Conservation (phyloP, 2,888 invertebrate species). For the Amiota mariae region DNA sequence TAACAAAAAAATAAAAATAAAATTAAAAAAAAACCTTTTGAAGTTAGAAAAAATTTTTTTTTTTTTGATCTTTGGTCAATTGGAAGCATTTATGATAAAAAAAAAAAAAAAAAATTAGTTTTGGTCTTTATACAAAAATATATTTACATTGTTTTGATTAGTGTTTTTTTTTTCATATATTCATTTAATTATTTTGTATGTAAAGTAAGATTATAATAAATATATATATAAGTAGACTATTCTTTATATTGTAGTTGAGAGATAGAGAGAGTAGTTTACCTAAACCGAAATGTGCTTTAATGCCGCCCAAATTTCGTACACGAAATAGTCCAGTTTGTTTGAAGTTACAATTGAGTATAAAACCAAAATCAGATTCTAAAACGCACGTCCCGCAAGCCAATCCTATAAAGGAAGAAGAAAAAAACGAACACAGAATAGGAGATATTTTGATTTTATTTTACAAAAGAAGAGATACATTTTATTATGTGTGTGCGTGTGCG, state of each 20-base stretch:
- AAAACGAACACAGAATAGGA: constrained; percentile 72
- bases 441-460: constrained; percentile 54
- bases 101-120: neutral
- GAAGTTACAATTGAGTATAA: constrained; percentile 93
- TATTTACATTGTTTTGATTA: constrained; percentile 17
- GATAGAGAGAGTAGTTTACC: constrained; percentile 77
- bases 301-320: constrained; percentile 90
- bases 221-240: neutral
- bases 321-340: constrained; percentile 93
- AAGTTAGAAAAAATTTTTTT: no score
- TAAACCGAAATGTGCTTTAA: constrained; percentile 91
- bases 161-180: constrained; percentile 2
- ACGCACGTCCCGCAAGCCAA: constrained; percentile 86
- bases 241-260: constrained; percentile 19
- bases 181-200: constrained; percentile 5
- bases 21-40: neutral
- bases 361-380: constrained; percentile 90
- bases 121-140: neutral
- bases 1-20: neutral
- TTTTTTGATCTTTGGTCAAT: constrained; percentile 13
- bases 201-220: neutral
- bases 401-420: constrained; percentile 74
- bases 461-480: constrained; percentile 39
- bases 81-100: constrained; percentile 35
- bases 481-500: neutral